Evolutionary conservation across 2,888 invertebrate species (phyloP).

Genomic region (Neoaliturus tenellus): DNA sequence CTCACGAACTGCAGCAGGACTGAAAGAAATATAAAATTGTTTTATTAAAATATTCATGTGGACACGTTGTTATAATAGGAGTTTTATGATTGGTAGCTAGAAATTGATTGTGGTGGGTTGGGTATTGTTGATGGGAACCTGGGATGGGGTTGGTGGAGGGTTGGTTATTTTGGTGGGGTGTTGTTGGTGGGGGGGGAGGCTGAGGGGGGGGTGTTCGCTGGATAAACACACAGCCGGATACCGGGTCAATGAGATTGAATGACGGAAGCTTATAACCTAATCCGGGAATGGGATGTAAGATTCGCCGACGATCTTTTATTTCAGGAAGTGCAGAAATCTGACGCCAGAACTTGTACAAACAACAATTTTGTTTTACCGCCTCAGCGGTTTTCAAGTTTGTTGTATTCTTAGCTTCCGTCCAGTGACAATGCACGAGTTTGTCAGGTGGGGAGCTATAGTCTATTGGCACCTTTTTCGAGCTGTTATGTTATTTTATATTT

Average conservation of each 20-base stretch:
- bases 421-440: neutral
- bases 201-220: neutral
- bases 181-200: neutral
- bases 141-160: no score
- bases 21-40: no score
- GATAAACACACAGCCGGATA: slow-evolving; percentile 39
- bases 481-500: no score
- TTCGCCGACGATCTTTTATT: slow-evolving; percentile 49
- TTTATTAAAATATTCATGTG: no score
- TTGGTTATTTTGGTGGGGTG: no score
- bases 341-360: slow-evolving; percentile 52
- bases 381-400: slow-evolving; percentile 39
- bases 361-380: slow-evolving; percentile 50
- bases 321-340: slow-evolving; percentile 53
- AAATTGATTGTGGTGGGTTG: no score
- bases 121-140: no score
- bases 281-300: slow-evolving; percentile 26
- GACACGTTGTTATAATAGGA: no score
- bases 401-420: slow-evolving; percentile 10
- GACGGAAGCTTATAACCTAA: slow-evolving; percentile 46
- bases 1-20: no score
- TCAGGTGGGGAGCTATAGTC: neutral
- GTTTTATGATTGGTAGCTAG: no score
- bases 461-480: no score
- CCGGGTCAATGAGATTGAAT: slow-evolving; percentile 40